phyloP scores from a whole-genome alignment of 2,888 invertebrate species.

The Mythimna impura region DNA sequence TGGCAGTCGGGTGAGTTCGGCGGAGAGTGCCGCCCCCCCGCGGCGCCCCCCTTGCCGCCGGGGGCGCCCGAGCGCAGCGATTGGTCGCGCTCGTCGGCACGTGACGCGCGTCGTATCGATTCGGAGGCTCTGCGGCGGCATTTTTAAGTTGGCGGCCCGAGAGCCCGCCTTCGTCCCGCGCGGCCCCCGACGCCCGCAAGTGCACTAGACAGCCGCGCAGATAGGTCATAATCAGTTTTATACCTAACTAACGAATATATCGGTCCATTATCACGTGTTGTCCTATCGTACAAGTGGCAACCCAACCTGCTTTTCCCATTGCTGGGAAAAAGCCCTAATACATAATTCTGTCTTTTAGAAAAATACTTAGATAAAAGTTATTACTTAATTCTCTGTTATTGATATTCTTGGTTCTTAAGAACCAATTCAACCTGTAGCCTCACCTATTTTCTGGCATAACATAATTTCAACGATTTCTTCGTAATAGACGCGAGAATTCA shows the following conservation, averaged over 20 bases:
- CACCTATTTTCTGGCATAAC: no score
- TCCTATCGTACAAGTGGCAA: no score
- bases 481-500: no score
- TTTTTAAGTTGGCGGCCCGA: slow-evolving; percentile 93
- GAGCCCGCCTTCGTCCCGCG: slow-evolving; percentile 87
- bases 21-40: slow-evolving; percentile 69
- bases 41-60: slow-evolving; percentile 67
- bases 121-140: slow-evolving; percentile 95
- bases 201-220: slow-evolving; percentile 71
- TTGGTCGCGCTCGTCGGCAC: slow-evolving; percentile 90
- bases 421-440: no score
- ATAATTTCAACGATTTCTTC: no score
- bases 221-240: slow-evolving; percentile 29
- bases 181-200: slow-evolving; percentile 78
- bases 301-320: no score
- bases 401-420: no score
- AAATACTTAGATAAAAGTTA: no score
- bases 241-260: slow-evolving; percentile 14
- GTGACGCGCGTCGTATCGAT: slow-evolving; percentile 94
- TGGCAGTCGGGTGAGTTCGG: slow-evolving; percentile 68
- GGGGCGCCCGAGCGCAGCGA: slow-evolving; percentile 82
- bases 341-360: no score
- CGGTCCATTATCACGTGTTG: no score
- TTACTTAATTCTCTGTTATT: no score
- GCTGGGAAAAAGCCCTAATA: no score